Conservation (phyloP, 1,140 invertebrate species). For the Kradibia gibbosae region DNA sequence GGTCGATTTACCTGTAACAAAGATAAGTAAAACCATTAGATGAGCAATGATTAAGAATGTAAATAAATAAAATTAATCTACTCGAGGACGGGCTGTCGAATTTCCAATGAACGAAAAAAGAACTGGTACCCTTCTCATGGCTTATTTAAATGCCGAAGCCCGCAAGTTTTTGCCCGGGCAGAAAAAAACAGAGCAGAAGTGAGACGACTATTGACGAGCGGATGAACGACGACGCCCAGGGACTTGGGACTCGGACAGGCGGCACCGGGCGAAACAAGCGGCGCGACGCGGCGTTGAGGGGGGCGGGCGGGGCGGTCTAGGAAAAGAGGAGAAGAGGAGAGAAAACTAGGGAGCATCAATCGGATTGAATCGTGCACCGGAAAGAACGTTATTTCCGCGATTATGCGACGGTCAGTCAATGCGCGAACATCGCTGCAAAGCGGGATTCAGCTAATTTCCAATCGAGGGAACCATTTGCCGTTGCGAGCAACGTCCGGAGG, state of each 20-base stretch:
- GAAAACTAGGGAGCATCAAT: constrained; percentile 14
- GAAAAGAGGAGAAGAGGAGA: background rate
- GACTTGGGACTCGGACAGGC: no score
- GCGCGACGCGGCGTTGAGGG: no score
- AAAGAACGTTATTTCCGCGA: constrained; percentile 51
- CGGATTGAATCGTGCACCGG: constrained; percentile 19
- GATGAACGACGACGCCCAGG: no score
- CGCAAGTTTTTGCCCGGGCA: no score
- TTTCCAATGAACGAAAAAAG: no score
- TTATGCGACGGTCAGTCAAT: constrained; percentile 42
- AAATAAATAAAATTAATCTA: no score
- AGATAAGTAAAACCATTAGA: background rate
- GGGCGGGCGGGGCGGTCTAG: no score
- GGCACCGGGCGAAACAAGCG: no score
- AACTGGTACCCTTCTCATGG: no score
- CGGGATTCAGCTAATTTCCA: constrained; percentile 44
- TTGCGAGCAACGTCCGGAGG: constrained; percentile 10
- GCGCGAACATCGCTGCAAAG: background rate
- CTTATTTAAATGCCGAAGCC: no score
- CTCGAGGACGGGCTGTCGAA: no score
- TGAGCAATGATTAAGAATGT: background rate
- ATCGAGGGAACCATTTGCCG: constrained; percentile 41
- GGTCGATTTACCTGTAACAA: constrained; percentile 23
- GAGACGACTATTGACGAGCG: background rate
- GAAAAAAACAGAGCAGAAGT: no score